Evolutionary conservation across 1,140 invertebrate species (phyloP).

Genomic region (Xylocopa sonorina): DNA sequence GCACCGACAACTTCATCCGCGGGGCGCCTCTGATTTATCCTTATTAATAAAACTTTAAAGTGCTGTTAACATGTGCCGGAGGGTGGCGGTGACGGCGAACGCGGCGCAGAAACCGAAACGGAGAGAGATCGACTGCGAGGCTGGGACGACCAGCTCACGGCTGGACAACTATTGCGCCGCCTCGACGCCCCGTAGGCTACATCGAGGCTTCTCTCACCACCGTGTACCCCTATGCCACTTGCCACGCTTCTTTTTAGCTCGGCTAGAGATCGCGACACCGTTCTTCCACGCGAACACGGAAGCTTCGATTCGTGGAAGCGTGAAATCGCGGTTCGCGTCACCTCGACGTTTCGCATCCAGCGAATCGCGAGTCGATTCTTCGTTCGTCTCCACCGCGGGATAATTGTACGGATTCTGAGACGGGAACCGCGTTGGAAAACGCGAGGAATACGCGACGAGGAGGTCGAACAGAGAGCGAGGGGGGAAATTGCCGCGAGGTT

Average conservation of each 20-base stretch:
- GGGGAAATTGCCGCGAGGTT: no score
- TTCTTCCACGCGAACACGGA: no score
- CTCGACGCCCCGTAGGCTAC: background rate
- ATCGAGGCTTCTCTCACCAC: background rate
- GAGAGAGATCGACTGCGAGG: constrained; percentile 15
- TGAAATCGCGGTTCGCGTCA: no score
- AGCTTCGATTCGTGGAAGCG: no score
- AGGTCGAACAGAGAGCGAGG: no score
- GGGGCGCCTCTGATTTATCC: constrained; percentile 81
- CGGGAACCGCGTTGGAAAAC: background rate
- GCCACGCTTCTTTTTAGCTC: no score
- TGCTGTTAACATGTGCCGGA: constrained; percentile 76
- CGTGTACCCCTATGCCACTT: no score
- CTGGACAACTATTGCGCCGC: constrained; percentile 57
- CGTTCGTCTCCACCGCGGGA: background rate
- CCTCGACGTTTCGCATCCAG: no score
- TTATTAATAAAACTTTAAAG: constrained; percentile 81
- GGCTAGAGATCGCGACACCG: no score
- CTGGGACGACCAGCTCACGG: constrained; percentile 37
- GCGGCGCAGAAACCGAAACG: constrained; percentile 12
- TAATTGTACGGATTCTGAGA: background rate
- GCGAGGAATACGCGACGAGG: background rate
- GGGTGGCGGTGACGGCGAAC: constrained; percentile 39
- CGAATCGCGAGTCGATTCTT: background rate
- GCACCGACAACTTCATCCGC: constrained; percentile 80